A percentile compares a stretch with the other conserved stretches of the same genome.
These are phyloP conservation scores for Syndactyla subalaris DNA, from an alignment of 2,797 vertebrate genomes.

Conservation along the genomic window DNA sequence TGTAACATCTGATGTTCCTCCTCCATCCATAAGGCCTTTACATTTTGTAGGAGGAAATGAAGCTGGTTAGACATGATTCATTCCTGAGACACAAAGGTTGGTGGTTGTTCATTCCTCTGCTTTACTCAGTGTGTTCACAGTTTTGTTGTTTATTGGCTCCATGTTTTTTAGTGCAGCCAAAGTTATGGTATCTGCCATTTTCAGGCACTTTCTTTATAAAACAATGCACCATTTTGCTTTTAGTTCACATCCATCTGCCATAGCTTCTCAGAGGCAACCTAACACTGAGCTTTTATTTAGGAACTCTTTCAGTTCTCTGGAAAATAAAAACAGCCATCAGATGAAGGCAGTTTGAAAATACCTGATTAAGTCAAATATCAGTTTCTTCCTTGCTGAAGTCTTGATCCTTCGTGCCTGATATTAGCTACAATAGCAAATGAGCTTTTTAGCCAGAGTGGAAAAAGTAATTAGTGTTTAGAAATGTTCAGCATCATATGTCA, in stretches of 20 bases:
- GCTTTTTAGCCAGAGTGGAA: background rate
- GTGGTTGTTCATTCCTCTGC: background rate
- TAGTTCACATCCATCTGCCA: background rate
- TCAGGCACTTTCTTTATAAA: background rate
- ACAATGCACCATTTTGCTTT: background rate
- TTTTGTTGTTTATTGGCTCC: background rate
- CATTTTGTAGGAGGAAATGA: background rate
- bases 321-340: background rate
- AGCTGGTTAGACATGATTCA: background rate
- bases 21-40: background rate
- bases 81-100: background rate
- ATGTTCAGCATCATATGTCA: background rate
- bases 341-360: constrained; percentile 28
- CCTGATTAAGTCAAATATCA: constrained; percentile 31
- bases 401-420: constrained; percentile 14
- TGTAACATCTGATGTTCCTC: background rate
- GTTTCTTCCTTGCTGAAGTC: constrained; percentile 26
- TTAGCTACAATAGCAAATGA: constrained; percentile 16
- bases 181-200: background rate
- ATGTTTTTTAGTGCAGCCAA: background rate
- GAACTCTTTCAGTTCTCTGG: background rate
- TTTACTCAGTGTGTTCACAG: background rate
- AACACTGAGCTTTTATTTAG: background rate
- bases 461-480: constrained; percentile 22
- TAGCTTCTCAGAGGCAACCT: background rate